Evolutionary conservation across 2,797 vertebrate species (phyloP).

Genomic region (Yasuhikotakia modesta): DNA sequence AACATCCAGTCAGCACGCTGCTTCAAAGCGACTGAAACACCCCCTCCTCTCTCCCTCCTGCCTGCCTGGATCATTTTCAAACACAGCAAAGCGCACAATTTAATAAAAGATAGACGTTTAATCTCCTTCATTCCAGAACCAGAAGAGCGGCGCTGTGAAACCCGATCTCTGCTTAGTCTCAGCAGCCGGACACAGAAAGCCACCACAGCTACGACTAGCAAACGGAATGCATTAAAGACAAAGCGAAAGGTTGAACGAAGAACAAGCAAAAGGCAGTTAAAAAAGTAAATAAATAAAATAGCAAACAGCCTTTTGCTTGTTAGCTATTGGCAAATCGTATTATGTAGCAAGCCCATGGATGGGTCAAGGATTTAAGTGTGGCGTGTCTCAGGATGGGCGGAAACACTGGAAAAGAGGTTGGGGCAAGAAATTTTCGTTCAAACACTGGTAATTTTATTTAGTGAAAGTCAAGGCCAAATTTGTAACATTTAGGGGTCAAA

Average conservation of each 20-base stretch:
- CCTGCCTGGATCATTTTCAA: constrained; percentile 76
- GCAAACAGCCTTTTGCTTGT: constrained; percentile 51
- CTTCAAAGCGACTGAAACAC: constrained; percentile 68
- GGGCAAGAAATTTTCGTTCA: no score
- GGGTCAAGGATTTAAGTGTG: neutral
- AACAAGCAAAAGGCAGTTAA: neutral
- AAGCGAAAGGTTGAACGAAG: constrained; percentile 8
- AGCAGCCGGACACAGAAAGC: constrained; percentile 31
- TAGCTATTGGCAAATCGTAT: constrained; percentile 60
- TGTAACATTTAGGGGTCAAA: constrained; percentile 35
- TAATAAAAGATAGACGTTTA: constrained; percentile 76
- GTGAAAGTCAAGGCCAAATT: no score
- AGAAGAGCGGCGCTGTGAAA: constrained; percentile 64
- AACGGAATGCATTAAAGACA: constrained; percentile 57
- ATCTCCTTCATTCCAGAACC: constrained; percentile 70
- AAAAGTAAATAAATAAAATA: constrained; percentile 48
- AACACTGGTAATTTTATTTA: no score
- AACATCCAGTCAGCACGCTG: constrained; percentile 62
- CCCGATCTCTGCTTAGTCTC: constrained; percentile 61
- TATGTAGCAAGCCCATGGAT: constrained; percentile 43
- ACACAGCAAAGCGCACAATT: constrained; percentile 68
- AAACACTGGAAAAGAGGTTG: no score
- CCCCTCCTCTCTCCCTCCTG: constrained; percentile 56
- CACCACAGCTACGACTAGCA: constrained; percentile 43
- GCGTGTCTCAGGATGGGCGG: no score